Conservation (phyloP, 2,888 invertebrate genomes). For the Caenorhabditis sp. region DNA sequence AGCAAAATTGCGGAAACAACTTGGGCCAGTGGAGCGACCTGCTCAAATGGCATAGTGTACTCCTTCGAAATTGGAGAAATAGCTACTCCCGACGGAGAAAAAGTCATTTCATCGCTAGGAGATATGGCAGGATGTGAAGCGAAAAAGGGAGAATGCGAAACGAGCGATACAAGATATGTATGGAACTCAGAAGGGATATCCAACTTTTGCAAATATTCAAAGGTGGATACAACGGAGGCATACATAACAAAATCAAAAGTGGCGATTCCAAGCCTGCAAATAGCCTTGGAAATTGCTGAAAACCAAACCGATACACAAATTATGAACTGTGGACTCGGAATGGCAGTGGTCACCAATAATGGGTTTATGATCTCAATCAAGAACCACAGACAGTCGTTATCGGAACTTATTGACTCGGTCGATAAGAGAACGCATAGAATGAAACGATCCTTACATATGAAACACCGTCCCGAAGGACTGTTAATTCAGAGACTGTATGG, state of each 20-base stretch:
- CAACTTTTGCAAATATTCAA: conserved; percentile 24
- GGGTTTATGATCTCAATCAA: conserved; percentile 18
- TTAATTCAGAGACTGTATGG: conserved; percentile 15
- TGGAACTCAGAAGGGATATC: conserved; percentile 1
- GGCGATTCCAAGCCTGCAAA: background rate
- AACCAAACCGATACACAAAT: background rate
- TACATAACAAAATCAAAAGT: conserved; percentile 16
- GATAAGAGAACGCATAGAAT: background rate
- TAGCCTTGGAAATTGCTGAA: background rate
- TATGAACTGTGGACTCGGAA: background rate
- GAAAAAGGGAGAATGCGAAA: conserved; percentile 3
- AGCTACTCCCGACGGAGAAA: conserved; percentile 22
- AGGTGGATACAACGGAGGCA: background rate
- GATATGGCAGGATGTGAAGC: conserved; percentile 26
- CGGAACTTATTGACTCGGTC: background rate
- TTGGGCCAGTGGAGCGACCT: background rate
- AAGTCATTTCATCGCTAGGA: conserved; percentile 4
- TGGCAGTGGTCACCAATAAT: conserved; percentile 15
- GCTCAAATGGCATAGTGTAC: background rate
- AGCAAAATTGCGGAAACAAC: background rate
- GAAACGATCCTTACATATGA: background rate
- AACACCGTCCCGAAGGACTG: background rate
- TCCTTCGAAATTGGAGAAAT: conserved; percentile 9
- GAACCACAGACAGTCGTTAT: background rate
- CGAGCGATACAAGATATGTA: background rate